Conservation (phyloP, 2,113 vertebrate species). For the Himantopus leucocephalus region DNA sequence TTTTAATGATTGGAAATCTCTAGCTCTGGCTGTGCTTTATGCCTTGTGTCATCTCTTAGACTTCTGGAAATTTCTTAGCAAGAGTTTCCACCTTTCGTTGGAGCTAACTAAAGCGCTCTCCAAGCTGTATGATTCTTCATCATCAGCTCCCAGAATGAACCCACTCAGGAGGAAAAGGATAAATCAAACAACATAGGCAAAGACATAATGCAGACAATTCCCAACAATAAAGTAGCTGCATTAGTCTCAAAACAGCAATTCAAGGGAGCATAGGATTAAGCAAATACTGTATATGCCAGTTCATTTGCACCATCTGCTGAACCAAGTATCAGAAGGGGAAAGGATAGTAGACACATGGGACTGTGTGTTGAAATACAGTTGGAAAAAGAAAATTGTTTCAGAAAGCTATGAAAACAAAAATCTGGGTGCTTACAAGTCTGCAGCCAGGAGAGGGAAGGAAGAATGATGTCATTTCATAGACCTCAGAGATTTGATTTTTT, state of each 20-base stretch:
- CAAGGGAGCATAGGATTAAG: slow-evolving; percentile 36
- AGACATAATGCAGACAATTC: slow-evolving; percentile 4
- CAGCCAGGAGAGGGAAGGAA: not conserved
- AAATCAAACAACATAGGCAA: slow-evolving; percentile 18
- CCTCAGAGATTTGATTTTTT: not conserved
- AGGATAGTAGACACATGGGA: slow-evolving; percentile 2
- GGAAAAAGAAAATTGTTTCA: slow-evolving; percentile 38
- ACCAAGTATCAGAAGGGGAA: slow-evolving; percentile 6
- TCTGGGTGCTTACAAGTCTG: slow-evolving; percentile 21
- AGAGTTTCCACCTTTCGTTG: not conserved
- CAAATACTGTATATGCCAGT: slow-evolving; percentile 19
- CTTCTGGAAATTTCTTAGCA: not conserved
- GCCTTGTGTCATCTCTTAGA: not conserved
- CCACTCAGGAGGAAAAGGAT: not conserved
- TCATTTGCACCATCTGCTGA: slow-evolving; percentile 47
- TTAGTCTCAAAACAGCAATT: slow-evolving; percentile 45
- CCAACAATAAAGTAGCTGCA: slow-evolving; percentile 30
- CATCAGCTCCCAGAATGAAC: not conserved
- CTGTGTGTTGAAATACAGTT: slow-evolving; percentile 32
- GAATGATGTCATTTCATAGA: not conserved
- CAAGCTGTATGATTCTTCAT: not conserved
- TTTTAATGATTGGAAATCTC: not conserved
- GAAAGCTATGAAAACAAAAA: slow-evolving; percentile 50
- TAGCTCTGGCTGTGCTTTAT: not conserved
- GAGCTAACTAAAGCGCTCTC: not conserved